A percentile compares a stretch with the other conserved stretches of the same genome.
Conservation (phyloP, 2,888 invertebrate genomes). For the Xanthorhoe spadicearia region DNA sequence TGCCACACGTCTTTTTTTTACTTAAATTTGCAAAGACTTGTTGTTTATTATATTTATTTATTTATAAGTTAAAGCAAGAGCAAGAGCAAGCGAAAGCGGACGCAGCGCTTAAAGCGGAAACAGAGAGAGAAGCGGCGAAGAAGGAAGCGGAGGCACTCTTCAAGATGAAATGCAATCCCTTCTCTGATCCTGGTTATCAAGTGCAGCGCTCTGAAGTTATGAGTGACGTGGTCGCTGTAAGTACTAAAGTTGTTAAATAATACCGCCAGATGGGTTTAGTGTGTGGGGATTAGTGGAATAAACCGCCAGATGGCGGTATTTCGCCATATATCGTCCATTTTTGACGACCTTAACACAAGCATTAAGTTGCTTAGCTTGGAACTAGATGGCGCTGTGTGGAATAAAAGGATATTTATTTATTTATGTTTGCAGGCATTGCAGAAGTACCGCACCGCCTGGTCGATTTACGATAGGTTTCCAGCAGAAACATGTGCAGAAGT, state of each 20-base stretch:
- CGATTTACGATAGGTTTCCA: constrained; percentile 49
- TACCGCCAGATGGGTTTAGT: neutral
- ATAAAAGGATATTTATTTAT: too few relatives aligned
- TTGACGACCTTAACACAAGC: too few relatives aligned
- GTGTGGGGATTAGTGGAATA: too few relatives aligned
- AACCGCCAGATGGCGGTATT: too few relatives aligned
- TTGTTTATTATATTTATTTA: too few relatives aligned
- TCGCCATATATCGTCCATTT: too few relatives aligned
- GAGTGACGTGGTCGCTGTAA: constrained; percentile 46
- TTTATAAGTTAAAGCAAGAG: constrained; percentile 50
- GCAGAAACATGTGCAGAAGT: constrained; percentile 43
- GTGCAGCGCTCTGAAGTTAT: constrained; percentile 41
- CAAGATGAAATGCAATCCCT: constrained; percentile 53
- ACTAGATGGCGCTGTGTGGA: neutral
- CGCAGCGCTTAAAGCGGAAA: constrained; percentile 50
- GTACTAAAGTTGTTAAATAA: neutral
- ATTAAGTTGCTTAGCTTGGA: neutral
- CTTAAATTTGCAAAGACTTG: too few relatives aligned
- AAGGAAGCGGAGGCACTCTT: constrained; percentile 49
- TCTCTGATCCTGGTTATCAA: constrained; percentile 56
- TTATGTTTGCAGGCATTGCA: constrained; percentile 45
- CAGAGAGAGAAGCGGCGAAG: constrained; percentile 41
- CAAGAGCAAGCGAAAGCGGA: constrained; percentile 48
- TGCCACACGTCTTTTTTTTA: too few relatives aligned
- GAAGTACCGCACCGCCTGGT: constrained; percentile 55